phyloP scores from a whole-genome alignment of 2,113 vertebrate genomes.

The Lanius ludovicianus region DNA sequence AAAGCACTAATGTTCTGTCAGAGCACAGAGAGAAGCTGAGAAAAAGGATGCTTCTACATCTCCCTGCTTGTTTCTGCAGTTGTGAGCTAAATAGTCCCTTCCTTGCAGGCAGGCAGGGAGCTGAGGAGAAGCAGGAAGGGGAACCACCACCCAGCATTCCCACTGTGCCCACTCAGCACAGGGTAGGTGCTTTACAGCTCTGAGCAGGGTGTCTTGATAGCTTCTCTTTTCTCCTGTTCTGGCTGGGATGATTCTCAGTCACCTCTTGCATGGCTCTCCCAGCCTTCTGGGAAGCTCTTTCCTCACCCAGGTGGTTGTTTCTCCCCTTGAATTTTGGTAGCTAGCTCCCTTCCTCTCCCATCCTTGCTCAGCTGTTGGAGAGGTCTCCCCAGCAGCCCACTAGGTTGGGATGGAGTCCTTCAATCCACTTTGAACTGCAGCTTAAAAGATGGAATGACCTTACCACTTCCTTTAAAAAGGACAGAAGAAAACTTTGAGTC shows the following conservation, averaged over 20 bases:
- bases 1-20: neutral
- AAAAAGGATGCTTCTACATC: neutral
- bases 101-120: neutral
- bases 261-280: neutral
- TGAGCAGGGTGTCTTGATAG: fast-evolving
- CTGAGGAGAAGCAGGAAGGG: neutral
- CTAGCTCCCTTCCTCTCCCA: neutral
- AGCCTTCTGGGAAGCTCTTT: neutral
- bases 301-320: neutral
- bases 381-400: neutral
- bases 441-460: neutral
- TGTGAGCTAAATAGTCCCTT: neutral
- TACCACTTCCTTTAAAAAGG: neutral
- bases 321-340: neutral
- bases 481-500: neutral
- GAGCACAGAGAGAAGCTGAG: neutral
- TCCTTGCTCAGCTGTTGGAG: neutral
- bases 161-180: fast-evolving
- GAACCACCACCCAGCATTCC: neutral
- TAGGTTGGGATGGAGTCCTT: neutral
- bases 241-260: neutral
- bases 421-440: neutral
- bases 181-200: neutral
- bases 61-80: neutral
- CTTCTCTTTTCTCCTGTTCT: neutral